phyloP scores from a whole-genome alignment of 2,797 vertebrate species.

The Poecilia velifera region DNA sequence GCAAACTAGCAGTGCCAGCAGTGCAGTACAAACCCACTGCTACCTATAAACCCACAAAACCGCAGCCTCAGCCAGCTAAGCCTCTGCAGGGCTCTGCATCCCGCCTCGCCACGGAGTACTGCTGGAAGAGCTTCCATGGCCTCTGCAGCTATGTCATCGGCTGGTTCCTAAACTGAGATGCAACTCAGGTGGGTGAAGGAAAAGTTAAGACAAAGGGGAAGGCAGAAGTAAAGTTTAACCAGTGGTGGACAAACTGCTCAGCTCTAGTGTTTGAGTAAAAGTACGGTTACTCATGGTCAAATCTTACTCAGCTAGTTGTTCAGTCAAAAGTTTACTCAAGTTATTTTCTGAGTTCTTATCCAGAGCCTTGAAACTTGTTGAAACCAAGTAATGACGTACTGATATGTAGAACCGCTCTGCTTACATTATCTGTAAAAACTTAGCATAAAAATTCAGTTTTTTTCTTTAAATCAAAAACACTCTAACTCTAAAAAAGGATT shows the following conservation, averaged over 20 bases:
- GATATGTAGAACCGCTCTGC: no score
- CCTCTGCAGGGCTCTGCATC: conserved; percentile 64
- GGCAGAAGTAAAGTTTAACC: neutral
- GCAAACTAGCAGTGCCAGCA: conserved; percentile 65
- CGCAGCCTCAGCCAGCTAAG: conserved; percentile 56
- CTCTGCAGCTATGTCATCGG: conserved; percentile 85
- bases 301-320: no score
- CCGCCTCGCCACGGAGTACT: conserved; percentile 83
- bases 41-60: conserved; percentile 62
- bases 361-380: no score
- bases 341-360: no score
- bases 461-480: no score
- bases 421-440: no score
- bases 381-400: no score
- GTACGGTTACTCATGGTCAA: no score
- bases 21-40: conserved; percentile 54
- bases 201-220: neutral
- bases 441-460: no score
- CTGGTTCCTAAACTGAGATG: conserved; percentile 82
- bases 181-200: conserved; percentile 61
- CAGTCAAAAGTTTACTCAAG: no score
- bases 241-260: neutral
- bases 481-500: no score
- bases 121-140: conserved; percentile 86
- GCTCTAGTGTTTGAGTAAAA: no score